Percentiles rank a stretch among this genome's conserved stretches.
Evolutionary conservation across 2,113 vertebrate genomes (phyloP).

Genomic region (Phalacrocorax carbo): DNA sequence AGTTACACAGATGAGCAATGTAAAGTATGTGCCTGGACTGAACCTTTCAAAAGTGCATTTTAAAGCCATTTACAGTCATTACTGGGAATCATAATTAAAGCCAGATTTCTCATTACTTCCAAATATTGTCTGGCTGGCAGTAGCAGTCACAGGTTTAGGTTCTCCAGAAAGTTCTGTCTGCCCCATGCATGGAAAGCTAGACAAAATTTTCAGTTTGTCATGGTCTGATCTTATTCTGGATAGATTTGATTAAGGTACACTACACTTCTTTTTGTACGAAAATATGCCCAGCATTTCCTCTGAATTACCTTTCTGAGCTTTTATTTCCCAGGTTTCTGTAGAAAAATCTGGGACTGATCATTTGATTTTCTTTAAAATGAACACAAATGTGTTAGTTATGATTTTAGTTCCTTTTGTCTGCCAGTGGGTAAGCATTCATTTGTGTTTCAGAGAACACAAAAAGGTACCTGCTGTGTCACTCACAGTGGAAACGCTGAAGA

Average conservation of each 20-base stretch:
- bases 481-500: background rate
- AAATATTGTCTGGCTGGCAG: background rate
- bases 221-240: background rate
- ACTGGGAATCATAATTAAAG: background rate
- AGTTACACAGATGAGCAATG: background rate
- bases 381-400: background rate
- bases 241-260: background rate
- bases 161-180: background rate
- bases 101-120: background rate
- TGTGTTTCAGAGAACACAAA: background rate
- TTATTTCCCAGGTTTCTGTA: background rate
- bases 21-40: background rate
- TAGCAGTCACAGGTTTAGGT: background rate
- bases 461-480: background rate
- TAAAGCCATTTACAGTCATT: background rate
- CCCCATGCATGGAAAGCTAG: background rate
- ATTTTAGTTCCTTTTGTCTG: background rate
- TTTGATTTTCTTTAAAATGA: conserved; percentile 10
- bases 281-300: background rate
- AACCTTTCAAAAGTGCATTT: background rate
- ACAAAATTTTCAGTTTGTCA: background rate
- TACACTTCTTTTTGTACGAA: background rate
- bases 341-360: background rate
- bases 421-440: background rate
- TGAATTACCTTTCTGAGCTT: background rate